Evolutionary conservation across 2,888 invertebrate genomes (phyloP).

Genomic region (Drosophila mimica): DNA sequence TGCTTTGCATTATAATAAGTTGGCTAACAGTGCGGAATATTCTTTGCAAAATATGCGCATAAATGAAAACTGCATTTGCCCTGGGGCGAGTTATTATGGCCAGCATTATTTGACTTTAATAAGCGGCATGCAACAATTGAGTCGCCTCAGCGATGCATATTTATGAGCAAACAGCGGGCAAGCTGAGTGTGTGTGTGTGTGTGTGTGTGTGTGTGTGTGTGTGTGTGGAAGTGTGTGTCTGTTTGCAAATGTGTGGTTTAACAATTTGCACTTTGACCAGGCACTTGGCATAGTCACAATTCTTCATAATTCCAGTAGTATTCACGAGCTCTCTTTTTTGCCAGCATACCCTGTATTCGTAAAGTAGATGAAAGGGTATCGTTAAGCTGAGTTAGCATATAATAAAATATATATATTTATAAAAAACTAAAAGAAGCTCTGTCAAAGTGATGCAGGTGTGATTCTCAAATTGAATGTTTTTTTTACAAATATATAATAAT

Average conservation of each 20-base stretch:
- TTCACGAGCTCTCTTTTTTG: constrained; percentile 53
- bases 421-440: no score
- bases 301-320: constrained; percentile 74
- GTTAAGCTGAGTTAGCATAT: not conserved
- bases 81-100: constrained; percentile 52
- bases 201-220: not conserved
- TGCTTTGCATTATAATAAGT: constrained; percentile 75
- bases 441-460: no score
- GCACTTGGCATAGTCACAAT: constrained; percentile 72
- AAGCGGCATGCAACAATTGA: constrained; percentile 60
- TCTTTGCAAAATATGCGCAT: constrained; percentile 39
- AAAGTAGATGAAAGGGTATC: not conserved
- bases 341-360: constrained; percentile 11
- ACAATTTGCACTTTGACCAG: constrained; percentile 73
- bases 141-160: constrained; percentile 70
- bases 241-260: constrained; percentile 15
- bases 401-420: not conserved
- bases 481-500: not conserved
- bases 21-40: constrained; percentile 37
- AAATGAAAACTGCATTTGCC: constrained; percentile 60
- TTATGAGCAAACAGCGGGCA: constrained; percentile 57
- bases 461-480: not conserved
- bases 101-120: constrained; percentile 71
- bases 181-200: constrained; percentile 5
- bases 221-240: constrained; percentile 2